Conservation (phyloP, 2,113 vertebrate species). For the Sminthopsis crassicaudata region DNA sequence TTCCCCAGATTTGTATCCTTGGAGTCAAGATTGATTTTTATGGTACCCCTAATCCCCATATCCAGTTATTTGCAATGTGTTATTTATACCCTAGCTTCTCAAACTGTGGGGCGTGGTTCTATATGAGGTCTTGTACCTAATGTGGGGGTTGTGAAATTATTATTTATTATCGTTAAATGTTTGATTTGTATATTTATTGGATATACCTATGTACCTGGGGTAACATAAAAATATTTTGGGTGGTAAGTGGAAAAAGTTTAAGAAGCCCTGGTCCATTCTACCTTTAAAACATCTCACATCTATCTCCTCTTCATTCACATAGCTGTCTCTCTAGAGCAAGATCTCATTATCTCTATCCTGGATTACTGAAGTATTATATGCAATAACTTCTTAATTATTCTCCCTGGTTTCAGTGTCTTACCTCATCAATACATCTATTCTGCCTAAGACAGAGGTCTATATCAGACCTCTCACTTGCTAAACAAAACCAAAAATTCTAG, state of each 20-base stretch:
- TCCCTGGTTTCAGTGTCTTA: neutral
- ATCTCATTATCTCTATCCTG: neutral
- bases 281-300: neutral
- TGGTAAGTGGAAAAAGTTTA: no score
- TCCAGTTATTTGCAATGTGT: neutral
- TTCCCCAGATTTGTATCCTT: neutral
- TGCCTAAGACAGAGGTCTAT: neutral
- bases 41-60: neutral
- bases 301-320: neutral
- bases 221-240: no score
- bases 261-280: neutral
- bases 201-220: no score
- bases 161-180: no score
- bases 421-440: neutral
- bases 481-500: neutral
- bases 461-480: neutral
- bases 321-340: neutral
- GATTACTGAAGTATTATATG: no score
- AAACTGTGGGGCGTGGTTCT: no score
- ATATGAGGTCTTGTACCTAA: no score
- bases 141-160: no score
- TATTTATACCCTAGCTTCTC: neutral
- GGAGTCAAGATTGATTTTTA: neutral
- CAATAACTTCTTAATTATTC: neutral
- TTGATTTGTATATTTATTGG: no score